These are phyloP conservation scores for Apoderus coryli DNA, from an alignment of 2,888 invertebrate genomes.

Conservation along the genomic window DNA sequence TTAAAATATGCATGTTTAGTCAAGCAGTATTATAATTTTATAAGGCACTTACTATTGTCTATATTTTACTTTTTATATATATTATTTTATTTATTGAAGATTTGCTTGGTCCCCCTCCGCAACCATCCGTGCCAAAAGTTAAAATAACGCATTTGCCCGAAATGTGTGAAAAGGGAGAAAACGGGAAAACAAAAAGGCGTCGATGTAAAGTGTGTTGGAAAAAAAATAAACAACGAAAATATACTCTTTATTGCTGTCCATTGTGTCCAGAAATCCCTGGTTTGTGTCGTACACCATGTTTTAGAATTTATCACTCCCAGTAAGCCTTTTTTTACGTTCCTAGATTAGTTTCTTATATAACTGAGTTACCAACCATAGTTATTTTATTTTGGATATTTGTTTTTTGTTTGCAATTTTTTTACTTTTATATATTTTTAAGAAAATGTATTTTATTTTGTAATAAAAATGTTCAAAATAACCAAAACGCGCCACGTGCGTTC, in stretches of 20 bases:
- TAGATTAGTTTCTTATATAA: background rate
- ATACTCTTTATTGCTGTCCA: slow-evolving; percentile 11
- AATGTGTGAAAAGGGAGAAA: slow-evolving; percentile 13
- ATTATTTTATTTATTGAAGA: slow-evolving; percentile 12
- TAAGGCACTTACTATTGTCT: too few species aligned
- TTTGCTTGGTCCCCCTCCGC: slow-evolving; percentile 13
- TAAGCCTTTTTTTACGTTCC: background rate
- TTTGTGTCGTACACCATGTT: slow-evolving; percentile 10
- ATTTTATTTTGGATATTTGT: too few species aligned
- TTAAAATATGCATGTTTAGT: too few species aligned
- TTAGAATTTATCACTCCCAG: slow-evolving; percentile 7
- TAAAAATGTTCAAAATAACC: too few species aligned
- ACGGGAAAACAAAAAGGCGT: slow-evolving; percentile 10
- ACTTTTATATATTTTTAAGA: background rate
- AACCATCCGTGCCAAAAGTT: slow-evolving; percentile 10
- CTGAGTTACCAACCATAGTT: background rate
- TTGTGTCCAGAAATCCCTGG: slow-evolving; percentile 10
- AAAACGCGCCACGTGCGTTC: too few species aligned
- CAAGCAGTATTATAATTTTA: too few species aligned
- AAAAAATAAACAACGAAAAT: slow-evolving; percentile 7
- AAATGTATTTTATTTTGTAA: slow-evolving; percentile 3
- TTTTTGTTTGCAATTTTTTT: background rate
- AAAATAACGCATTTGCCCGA: slow-evolving; percentile 12
- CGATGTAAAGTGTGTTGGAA: slow-evolving; percentile 9
- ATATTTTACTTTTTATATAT: too few species aligned